Percentiles rank a stretch among this genome's conserved stretches.
Conservation (phyloP, 2,797 vertebrate species). For the Rhynchonycteris naso region DNA sequence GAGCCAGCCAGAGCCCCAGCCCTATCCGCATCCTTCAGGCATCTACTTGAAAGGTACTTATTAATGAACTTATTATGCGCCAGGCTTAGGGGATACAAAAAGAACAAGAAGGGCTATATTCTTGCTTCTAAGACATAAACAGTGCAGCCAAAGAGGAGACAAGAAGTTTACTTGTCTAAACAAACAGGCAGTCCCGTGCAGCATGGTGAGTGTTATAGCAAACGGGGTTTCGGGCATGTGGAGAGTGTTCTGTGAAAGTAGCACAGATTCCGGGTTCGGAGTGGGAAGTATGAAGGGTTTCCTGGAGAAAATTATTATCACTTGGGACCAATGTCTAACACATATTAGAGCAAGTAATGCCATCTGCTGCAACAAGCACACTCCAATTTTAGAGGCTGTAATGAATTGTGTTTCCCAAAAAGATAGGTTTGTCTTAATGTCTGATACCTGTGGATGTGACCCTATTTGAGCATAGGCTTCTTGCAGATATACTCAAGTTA, state of each 20-base stretch:
- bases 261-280: background rate
- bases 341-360: background rate
- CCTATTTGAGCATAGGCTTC: background rate
- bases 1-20: background rate
- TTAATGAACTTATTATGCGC: background rate
- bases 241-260: background rate
- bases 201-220: background rate
- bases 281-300: background rate
- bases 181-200: background rate
- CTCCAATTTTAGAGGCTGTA: background rate
- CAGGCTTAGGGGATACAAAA: background rate
- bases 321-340: background rate
- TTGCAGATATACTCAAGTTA: background rate
- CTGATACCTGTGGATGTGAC: background rate
- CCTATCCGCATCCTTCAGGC: background rate
- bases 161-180: background rate
- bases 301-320: background rate
- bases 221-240: background rate
- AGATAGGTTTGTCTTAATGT: background rate
- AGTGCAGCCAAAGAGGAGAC: background rate
- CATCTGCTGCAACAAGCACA: background rate
- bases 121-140: background rate
- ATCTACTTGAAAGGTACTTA: background rate
- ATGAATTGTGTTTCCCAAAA: background rate
- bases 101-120: background rate